Conservation (phyloP, 2,888 invertebrate species). For the Apodemia mormo region DNA sequence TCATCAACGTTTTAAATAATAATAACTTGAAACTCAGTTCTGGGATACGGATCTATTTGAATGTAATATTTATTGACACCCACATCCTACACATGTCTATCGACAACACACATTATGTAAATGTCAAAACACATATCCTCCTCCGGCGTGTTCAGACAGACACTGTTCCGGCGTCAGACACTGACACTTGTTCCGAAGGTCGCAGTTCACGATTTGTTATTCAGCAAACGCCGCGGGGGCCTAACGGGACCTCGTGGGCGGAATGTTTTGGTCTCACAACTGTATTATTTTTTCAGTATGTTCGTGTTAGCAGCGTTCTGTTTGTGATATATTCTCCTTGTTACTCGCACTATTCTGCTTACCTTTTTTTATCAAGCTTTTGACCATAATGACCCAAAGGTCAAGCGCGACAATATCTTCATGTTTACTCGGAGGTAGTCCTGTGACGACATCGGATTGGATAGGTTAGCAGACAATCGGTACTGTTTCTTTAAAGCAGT, state of each 20-base stretch:
- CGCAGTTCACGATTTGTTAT: background rate
- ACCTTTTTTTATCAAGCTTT: no score
- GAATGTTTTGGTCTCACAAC: slow-evolving; percentile 2
- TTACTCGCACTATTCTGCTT: no score
- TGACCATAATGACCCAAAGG: no score
- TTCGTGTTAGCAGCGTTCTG: background rate
- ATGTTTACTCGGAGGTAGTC: no score
- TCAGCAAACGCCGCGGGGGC: background rate
- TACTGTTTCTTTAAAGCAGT: no score
- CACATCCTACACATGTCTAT: background rate
- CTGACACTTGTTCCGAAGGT: background rate
- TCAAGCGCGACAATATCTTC: no score
- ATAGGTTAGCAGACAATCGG: no score
- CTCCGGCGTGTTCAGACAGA: background rate
- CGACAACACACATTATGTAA: background rate
- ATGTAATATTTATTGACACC: background rate
- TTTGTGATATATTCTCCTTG: no score
- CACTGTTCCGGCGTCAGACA: no score
- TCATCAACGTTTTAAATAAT: no score
- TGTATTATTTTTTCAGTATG: background rate
- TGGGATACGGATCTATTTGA: background rate
- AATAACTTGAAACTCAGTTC: no score
- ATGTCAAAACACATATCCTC: background rate
- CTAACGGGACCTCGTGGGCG: background rate
- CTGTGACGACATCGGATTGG: no score